A percentile compares a stretch with the other conserved stretches of the same genome.
Conservation (phyloP, 2,113 vertebrate genomes). For the Pteronura brasiliensis region DNA sequence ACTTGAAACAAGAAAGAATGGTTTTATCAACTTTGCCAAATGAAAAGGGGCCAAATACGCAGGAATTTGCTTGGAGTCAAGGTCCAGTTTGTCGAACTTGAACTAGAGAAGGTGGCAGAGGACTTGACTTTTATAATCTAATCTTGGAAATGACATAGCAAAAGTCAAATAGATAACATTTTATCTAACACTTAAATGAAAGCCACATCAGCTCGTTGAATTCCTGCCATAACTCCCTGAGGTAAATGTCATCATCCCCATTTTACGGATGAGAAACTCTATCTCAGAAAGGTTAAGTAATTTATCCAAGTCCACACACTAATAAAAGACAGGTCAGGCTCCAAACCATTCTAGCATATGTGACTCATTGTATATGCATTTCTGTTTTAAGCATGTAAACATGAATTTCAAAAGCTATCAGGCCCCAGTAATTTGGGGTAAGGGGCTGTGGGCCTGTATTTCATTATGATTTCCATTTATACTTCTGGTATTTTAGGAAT, state of each 20-base stretch:
- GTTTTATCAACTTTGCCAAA: neutral
- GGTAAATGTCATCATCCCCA: neutral
- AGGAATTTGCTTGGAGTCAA: neutral
- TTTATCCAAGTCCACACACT: neutral
- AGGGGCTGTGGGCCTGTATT: neutral
- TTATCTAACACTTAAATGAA: neutral
- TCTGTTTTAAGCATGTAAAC: constrained; percentile 20
- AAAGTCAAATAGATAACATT: neutral
- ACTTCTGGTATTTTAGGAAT: neutral
- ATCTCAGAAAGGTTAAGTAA: neutral
- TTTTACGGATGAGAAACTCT: constrained; percentile 1
- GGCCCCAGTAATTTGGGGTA: neutral
- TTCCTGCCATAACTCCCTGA: neutral
- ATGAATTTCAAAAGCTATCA: constrained; percentile 18
- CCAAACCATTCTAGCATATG: neutral
- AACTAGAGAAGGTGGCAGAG: neutral
- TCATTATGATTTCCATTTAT: neutral
- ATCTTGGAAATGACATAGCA: neutral
- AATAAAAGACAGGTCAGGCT: neutral
- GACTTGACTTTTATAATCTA: neutral
- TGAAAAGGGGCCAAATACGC: neutral
- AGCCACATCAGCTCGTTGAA: neutral
- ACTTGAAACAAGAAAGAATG: neutral
- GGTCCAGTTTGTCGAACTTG: neutral
- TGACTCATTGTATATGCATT: neutral